Evolutionary conservation across 1,140 invertebrate genomes (phyloP).

Genomic region (Megathymus violae): DNA sequence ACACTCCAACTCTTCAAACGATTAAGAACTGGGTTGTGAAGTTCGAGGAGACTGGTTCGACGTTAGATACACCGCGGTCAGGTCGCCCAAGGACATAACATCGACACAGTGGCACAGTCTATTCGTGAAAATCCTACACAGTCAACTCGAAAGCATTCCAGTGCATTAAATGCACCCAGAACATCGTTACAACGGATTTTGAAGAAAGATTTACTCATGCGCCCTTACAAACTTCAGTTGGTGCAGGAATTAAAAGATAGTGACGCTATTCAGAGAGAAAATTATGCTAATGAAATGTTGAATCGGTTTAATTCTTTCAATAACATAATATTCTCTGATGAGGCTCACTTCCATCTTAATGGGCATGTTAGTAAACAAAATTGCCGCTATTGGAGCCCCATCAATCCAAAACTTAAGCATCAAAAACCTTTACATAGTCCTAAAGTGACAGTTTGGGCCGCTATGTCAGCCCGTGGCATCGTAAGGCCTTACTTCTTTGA

Average conservation of each 20-base stretch:
- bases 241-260: too few relatives aligned
- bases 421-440: neutral
- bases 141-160: neutral
- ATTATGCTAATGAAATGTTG: slow-evolving; percentile 16
- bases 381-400: neutral
- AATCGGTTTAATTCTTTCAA: slow-evolving; percentile 9
- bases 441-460: neutral
- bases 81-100: slow-evolving; percentile 30
- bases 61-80: slow-evolving; percentile 24
- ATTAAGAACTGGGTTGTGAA: slow-evolving; percentile 39
- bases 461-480: neutral
- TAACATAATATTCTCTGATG: neutral
- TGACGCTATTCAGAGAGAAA: slow-evolving; percentile 3
- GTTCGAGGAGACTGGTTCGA: slow-evolving; percentile 40
- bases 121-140: slow-evolving; percentile 10
- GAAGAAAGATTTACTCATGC: too few relatives aligned
- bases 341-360: neutral
- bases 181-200: too few relatives aligned
- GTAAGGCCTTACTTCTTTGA: slow-evolving; percentile 32
- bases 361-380: neutral
- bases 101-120: slow-evolving; percentile 20
- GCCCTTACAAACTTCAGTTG: too few relatives aligned
- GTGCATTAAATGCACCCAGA: too few relatives aligned
- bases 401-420: neutral
- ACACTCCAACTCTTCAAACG: slow-evolving; percentile 23